Conservation (phyloP, 2,113 vertebrate genomes). For the Sprattus sprattus region DNA sequence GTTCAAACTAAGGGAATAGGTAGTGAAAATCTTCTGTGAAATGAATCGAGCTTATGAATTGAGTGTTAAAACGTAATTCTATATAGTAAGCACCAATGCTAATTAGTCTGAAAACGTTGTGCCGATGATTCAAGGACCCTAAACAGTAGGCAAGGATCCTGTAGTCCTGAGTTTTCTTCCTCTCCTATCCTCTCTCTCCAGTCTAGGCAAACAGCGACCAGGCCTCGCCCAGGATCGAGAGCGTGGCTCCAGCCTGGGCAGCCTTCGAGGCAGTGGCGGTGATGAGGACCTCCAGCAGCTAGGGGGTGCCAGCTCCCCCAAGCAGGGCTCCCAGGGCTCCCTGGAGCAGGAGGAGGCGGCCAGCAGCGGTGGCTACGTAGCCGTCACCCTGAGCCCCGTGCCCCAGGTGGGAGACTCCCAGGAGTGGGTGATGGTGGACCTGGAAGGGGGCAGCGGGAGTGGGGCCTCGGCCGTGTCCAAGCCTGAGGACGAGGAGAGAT, state of each 20-base stretch:
- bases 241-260: slow-evolving; percentile 67
- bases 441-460: slow-evolving; percentile 83
- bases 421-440: slow-evolving; percentile 96
- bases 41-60: background rate
- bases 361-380: slow-evolving; percentile 89
- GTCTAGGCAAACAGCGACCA: slow-evolving; percentile 85
- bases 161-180: background rate
- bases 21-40: background rate
- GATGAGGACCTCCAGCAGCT: slow-evolving; percentile 75
- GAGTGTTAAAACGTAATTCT: background rate
- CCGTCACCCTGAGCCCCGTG: slow-evolving; percentile 87
- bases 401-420: slow-evolving; percentile 91
- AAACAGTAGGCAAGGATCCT: background rate
- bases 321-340: slow-evolving; percentile 74
- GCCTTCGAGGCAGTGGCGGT: slow-evolving; percentile 34
- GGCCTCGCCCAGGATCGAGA: slow-evolving; percentile 70
- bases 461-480: slow-evolving; percentile 75
- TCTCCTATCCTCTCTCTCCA: slow-evolving; percentile 54
- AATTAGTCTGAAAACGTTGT: background rate
- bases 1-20: background rate
- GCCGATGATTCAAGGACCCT: background rate
- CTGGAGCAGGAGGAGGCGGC: slow-evolving; percentile 80
- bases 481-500: slow-evolving; percentile 69
- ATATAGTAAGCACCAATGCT: background rate
- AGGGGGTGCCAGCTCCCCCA: slow-evolving; percentile 75